Evolutionary conservation across 2,113 vertebrate genomes (phyloP).

Genomic region (Oryzias celebensis): DNA sequence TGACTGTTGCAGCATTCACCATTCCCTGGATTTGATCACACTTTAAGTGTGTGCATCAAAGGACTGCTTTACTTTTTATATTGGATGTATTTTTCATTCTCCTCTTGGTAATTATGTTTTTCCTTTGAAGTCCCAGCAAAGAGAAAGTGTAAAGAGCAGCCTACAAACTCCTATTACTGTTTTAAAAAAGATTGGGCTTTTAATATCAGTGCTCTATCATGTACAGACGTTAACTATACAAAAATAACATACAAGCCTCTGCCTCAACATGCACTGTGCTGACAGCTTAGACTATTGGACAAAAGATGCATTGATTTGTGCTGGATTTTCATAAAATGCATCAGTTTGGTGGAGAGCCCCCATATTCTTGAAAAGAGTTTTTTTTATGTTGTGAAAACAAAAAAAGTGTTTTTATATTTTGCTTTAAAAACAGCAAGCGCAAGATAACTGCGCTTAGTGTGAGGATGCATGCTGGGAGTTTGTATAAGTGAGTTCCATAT

Average conservation of each 20-base stretch:
- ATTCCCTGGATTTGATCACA: no score
- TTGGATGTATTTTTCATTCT: conserved; percentile 3
- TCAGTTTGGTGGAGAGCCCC: neutral
- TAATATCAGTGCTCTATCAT: conserved; percentile 1
- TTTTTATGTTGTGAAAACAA: no score
- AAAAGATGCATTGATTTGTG: neutral
- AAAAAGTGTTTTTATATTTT: no score
- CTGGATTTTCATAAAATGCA: neutral
- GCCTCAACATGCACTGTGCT: neutral
- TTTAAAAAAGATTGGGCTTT: neutral
- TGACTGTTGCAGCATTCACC: no score
- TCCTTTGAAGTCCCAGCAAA: neutral
- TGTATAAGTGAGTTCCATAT: no score
- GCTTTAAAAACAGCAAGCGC: no score
- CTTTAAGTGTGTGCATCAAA: neutral
- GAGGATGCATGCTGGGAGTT: no score
- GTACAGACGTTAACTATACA: neutral
- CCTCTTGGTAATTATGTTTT: conserved; percentile 2
- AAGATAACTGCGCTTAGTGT: no score
- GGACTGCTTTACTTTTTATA: conserved; percentile 4
- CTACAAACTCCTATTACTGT: neutral
- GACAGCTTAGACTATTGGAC: conserved; percentile 5
- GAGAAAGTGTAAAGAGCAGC: neutral
- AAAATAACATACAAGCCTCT: conserved; percentile 3
- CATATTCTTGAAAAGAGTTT: no score